These are phyloP conservation scores for Antigone vipio DNA, from an alignment of 2,113 vertebrate species.

Conservation along the genomic window DNA sequence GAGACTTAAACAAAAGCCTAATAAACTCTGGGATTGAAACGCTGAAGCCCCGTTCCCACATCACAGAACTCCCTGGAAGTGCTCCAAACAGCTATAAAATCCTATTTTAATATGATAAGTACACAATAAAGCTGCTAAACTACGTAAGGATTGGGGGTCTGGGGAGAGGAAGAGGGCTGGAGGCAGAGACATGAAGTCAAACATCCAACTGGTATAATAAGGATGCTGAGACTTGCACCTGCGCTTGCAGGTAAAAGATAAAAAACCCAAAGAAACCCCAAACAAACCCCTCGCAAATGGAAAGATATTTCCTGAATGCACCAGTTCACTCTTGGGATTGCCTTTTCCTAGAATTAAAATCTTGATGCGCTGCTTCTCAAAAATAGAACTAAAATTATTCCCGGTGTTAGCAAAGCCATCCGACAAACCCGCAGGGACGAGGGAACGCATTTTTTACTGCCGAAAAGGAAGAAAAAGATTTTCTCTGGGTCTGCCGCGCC, in stretches of 20 bases:
- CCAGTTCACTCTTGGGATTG: rapidly evolving
- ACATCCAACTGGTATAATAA: background rate
- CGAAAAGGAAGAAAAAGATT: slow-evolving; percentile 7
- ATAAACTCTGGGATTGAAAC: background rate
- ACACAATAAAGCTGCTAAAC: background rate
- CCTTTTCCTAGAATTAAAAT: background rate
- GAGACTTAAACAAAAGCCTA: background rate
- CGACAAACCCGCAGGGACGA: background rate
- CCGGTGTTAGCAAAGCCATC: background rate
- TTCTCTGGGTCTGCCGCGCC: background rate
- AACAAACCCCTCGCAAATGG: background rate
- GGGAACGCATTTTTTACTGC: background rate
- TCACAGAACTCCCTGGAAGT: background rate
- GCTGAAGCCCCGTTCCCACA: background rate
- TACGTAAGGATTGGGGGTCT: background rate
- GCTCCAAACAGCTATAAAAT: background rate
- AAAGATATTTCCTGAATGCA: background rate
- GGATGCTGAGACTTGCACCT: background rate
- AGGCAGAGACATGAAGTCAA: background rate
- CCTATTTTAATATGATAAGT: background rate
- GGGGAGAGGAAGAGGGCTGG: background rate
- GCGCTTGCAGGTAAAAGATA: background rate
- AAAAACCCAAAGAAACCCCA: background rate
- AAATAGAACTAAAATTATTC: background rate
- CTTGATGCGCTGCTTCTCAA: background rate